Percentiles rank a stretch among this genome's conserved stretches.
Evolutionary conservation across 1,140 invertebrate genomes (phyloP).

Genomic region (Drosophila ananassae): DNA sequence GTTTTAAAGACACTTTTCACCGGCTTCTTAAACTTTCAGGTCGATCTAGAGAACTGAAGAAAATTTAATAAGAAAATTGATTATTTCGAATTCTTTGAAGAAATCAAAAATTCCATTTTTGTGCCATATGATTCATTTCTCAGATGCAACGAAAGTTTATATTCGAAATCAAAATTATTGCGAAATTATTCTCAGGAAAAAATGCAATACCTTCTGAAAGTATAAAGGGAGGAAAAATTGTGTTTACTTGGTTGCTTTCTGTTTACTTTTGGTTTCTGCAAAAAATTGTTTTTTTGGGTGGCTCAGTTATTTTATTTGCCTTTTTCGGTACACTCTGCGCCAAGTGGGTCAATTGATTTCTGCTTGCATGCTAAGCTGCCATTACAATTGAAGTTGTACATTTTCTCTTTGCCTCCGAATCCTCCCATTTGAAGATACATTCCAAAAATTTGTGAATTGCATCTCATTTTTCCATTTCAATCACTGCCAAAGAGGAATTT

Average conservation of each 20-base stretch:
- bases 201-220: neutral
- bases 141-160: neutral
- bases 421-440: neutral
- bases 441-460: neutral
- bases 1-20: conserved; percentile 47
- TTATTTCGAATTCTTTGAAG: too few species aligned
- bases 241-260: neutral
- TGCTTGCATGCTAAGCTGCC: conserved; percentile 73
- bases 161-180: neutral
- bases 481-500: neutral
- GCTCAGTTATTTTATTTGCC: conserved; percentile 17
- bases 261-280: neutral
- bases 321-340: conserved; percentile 63
- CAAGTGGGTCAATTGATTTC: conserved; percentile 79
- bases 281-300: conserved; percentile 1
- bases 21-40: neutral
- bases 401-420: conserved; percentile 1
- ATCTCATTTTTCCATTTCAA: neutral
- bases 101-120: neutral
- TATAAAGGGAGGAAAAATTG: neutral
- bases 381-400: conserved; percentile 60
- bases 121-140: neutral
- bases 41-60: neutral
- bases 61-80: too few species aligned
- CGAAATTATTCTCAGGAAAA: neutral